Evolutionary conservation across 2,888 invertebrate genomes (phyloP).

Genomic region (Lasiommata megera): DNA sequence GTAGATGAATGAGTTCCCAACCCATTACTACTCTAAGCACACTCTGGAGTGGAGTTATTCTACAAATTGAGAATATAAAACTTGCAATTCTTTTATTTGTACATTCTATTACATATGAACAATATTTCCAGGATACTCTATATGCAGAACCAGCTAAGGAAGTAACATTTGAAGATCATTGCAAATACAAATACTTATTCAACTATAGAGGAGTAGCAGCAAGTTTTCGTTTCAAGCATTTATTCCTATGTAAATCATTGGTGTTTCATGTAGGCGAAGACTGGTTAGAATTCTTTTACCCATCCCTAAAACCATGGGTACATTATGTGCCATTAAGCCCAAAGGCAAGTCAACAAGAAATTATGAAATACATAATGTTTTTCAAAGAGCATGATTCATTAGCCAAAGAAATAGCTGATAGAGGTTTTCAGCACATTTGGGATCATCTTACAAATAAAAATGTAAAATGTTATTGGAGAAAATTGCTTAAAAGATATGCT

Average conservation of each 20-base stretch:
- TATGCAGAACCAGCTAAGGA: constrained; percentile 91
- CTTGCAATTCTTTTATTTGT: neutral
- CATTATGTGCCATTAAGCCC: constrained; percentile 93
- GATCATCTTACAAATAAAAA: constrained; percentile 90
- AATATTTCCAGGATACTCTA: constrained; percentile 88
- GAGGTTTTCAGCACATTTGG: constrained; percentile 92
- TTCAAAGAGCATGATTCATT: constrained; percentile 87
- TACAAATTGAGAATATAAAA: no score
- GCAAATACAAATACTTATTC: constrained; percentile 95
- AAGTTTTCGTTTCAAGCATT: constrained; percentile 97
- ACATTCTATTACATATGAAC: neutral
- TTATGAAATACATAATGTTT: constrained; percentile 88
- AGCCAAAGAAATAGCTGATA: constrained; percentile 88
- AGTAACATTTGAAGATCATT: constrained; percentile 94
- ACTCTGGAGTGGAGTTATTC: no score
- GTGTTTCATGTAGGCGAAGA: constrained; percentile 97
- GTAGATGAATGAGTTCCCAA: no score
- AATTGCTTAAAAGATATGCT: constrained; percentile 87
- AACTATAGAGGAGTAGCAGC: constrained; percentile 99
- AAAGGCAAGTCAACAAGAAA: constrained; percentile 84
- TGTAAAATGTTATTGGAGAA: constrained; percentile 93
- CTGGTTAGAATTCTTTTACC: constrained; percentile 98
- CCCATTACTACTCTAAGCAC: no score
- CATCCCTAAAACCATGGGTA: constrained; percentile 94
- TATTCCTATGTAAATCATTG: constrained; percentile 94